phyloP scores from a whole-genome alignment of 2,113 vertebrate genomes.

The Oryzias woworae region DNA sequence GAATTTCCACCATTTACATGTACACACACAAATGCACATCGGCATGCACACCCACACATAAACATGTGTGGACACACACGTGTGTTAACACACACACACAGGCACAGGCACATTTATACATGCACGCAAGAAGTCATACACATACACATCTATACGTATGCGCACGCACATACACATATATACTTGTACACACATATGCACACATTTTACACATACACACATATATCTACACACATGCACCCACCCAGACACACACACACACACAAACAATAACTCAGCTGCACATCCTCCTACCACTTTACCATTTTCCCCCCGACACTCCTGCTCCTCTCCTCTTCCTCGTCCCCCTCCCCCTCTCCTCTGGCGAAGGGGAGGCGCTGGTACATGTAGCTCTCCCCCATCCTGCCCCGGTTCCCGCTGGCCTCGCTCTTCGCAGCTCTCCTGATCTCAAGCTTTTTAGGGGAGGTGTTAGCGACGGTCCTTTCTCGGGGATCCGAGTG shows the following conservation, averaged over 20 bases:
- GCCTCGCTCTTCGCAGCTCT: conserved; percentile 16
- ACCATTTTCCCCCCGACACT: conserved; percentile 64
- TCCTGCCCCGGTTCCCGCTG: conserved; percentile 40
- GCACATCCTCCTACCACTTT: conserved; percentile 34
- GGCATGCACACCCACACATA: too few species aligned
- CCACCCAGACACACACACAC: background rate
- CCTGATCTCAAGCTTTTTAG: conserved; percentile 29
- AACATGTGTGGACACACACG: too few species aligned
- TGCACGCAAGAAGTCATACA: too few species aligned
- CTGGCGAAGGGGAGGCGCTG: conserved; percentile 68
- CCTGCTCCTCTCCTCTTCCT: conserved; percentile 51
- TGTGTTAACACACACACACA: too few species aligned
- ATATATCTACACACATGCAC: conserved; percentile 12
- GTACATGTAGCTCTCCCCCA: conserved; percentile 74
- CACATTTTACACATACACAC: background rate
- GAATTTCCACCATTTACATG: too few species aligned
- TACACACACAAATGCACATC: too few species aligned
- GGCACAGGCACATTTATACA: too few species aligned
- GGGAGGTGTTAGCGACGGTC: conserved; percentile 35
- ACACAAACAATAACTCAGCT: background rate
- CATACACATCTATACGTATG: too few species aligned
- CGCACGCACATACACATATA: background rate
- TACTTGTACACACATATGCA: background rate
- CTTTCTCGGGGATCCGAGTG: conserved; percentile 20
- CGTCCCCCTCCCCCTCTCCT: conserved; percentile 62